Conservation (phyloP, 1,140 invertebrate species). For the Heliconius himera region DNA sequence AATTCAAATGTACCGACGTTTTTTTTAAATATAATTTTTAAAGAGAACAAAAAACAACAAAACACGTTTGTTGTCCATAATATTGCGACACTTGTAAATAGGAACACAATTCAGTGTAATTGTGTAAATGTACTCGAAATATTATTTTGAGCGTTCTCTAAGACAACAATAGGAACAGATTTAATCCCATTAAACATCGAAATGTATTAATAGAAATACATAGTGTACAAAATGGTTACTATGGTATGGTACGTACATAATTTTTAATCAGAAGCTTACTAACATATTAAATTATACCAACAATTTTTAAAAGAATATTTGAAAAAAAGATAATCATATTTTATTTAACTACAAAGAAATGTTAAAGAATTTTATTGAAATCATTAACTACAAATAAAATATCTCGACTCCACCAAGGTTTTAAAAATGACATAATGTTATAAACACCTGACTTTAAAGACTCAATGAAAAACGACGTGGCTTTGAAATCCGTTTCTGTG, state of each 20-base stretch:
- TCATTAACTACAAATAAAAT: slow-evolving; percentile 18
- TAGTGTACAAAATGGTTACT: no score
- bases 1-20: neutral
- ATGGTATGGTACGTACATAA: neutral
- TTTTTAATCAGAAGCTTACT: neutral
- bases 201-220: neutral
- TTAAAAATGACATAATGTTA: slow-evolving; percentile 45
- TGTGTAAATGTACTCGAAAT: neutral
- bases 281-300: neutral
- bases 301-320: neutral
- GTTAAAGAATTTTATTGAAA: neutral
- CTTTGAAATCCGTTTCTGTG: slow-evolving; percentile 74
- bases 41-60: neutral
- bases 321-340: neutral
- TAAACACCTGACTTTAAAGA: slow-evolving; percentile 73
- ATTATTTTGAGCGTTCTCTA: neutral
- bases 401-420: slow-evolving; percentile 9
- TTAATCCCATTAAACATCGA: neutral
- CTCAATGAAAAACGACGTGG: slow-evolving; percentile 65
- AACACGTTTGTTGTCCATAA: neutral
- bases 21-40: neutral
- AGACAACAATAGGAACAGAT: neutral
- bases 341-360: slow-evolving; percentile 9
- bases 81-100: neutral
- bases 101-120: neutral